These are phyloP conservation scores for Chymomyza costata DNA, from an alignment of 1,140 invertebrate species.

Conservation along the genomic window DNA sequence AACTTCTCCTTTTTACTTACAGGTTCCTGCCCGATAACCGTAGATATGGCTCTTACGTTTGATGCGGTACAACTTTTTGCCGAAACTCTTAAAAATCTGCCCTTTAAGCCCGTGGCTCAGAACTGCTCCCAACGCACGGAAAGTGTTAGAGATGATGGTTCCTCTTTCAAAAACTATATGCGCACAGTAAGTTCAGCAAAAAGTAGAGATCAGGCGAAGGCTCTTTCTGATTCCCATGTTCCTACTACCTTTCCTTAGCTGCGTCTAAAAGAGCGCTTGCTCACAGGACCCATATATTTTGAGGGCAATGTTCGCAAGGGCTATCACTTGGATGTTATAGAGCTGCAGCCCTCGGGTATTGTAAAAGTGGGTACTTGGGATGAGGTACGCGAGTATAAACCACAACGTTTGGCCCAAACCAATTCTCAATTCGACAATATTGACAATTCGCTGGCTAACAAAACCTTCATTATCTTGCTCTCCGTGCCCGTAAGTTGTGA, in stretches of 20 bases:
- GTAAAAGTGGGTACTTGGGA: slow-evolving; percentile 86
- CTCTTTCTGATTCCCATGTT: slow-evolving; percentile 73
- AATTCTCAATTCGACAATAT: slow-evolving; percentile 58
- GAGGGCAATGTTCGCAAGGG: slow-evolving; percentile 89
- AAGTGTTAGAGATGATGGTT: slow-evolving; percentile 77
- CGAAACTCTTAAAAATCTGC: slow-evolving; percentile 59
- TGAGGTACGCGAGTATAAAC: slow-evolving; percentile 52
- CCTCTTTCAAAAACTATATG: slow-evolving; percentile 89
- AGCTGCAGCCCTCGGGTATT: slow-evolving; percentile 82
- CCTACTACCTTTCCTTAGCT: slow-evolving; percentile 24
- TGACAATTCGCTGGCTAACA: slow-evolving; percentile 83
- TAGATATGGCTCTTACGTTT: slow-evolving; percentile 86
- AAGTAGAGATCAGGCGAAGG: neutral
- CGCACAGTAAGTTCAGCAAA: slow-evolving; percentile 65
- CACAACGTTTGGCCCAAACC: slow-evolving; percentile 48
- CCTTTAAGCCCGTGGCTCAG: slow-evolving; percentile 49
- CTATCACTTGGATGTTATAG: slow-evolving; percentile 87
- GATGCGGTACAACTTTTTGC: slow-evolving; percentile 87
- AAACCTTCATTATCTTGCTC: slow-evolving; percentile 89
- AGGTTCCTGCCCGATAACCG: slow-evolving; percentile 76
- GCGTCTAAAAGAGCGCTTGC: slow-evolving; percentile 71
- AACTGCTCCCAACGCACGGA: slow-evolving; percentile 79
- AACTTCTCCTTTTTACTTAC: too few relatives aligned
- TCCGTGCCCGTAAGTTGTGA: slow-evolving; percentile 49
- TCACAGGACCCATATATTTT: slow-evolving; percentile 90